Conservation (phyloP, 2,888 invertebrate genomes). For the Malacosoma neustria region DNA sequence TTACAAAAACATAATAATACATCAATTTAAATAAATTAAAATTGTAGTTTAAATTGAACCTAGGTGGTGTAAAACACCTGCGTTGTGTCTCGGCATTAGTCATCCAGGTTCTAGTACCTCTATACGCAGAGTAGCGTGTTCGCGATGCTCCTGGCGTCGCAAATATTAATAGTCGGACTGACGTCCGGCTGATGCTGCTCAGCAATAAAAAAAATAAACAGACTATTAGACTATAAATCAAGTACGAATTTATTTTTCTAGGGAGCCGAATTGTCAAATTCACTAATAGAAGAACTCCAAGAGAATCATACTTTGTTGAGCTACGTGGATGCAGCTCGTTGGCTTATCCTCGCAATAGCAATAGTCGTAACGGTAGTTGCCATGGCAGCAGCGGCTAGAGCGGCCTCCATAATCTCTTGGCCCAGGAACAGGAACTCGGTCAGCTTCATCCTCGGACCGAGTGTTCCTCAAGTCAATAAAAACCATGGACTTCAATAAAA, state of each 20-base stretch:
- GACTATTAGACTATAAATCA: too few relatives aligned
- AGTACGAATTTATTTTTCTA: slow-evolving; percentile 25
- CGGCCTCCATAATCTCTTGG: slow-evolving; percentile 32
- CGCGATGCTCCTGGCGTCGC: too few relatives aligned
- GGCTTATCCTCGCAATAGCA: slow-evolving; percentile 47
- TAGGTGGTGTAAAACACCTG: too few relatives aligned
- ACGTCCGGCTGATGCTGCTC: too few relatives aligned
- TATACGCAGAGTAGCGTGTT: too few relatives aligned
- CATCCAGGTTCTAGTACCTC: too few relatives aligned
- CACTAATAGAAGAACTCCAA: slow-evolving; percentile 41
- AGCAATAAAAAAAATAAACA: too few relatives aligned
- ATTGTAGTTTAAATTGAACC: too few relatives aligned
- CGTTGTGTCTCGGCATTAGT: too few relatives aligned
- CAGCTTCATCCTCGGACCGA: slow-evolving; percentile 46
- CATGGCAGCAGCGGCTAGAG: slow-evolving; percentile 24
- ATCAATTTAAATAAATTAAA: too few relatives aligned
- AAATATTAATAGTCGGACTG: too few relatives aligned
- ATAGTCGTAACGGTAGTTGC: slow-evolving; percentile 24
- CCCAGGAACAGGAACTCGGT: slow-evolving; percentile 45
- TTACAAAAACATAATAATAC: too few relatives aligned
- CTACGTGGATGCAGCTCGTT: slow-evolving; percentile 49
- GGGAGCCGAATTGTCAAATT: slow-evolving; percentile 49
- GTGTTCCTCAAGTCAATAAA: slow-evolving; percentile 38
- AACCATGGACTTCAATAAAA: slow-evolving; percentile 6
- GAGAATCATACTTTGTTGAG: slow-evolving; percentile 41